Evolutionary conservation across 2,888 invertebrate species (phyloP), one percentile per base, ranked within the genome.

Genomic region (Trissolcus japonicus): DNA sequence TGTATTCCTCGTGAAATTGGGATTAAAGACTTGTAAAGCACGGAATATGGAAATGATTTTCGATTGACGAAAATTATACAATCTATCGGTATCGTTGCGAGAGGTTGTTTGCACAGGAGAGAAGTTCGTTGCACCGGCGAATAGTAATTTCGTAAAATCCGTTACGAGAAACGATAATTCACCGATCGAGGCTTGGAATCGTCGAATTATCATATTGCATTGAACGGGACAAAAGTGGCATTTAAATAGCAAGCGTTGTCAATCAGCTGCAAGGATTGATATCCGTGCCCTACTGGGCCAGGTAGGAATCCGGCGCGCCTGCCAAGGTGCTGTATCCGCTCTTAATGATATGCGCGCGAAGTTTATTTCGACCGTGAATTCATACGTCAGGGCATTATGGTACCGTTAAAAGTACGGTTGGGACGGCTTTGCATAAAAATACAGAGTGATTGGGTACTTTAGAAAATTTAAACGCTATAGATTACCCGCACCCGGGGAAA

Each of bases 391-490:
- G 84, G 83, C 81, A 81, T 86, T 85, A 87, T 87, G 85, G 87
- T 87, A 82, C 82, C 76, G 78, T 78, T 76, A 76, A 80, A 75
- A 79, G 80, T 62, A 79, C 79, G 79, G 68, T 79, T 78, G 79
- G 77, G 80, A 79, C 80, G 80, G 78, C 80, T 88, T 88, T 87
- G 87, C 87, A 87, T 88, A 83, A 88, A 88, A 88, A 88, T 88
- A 84, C 84, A 68, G 82, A 83, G 85, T 86, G 87, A 88, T 88
- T 86, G 87, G 86, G 82, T 84, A 88, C 88, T 86, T 87, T 88
- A 86, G 85, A 88, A 87, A 88, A 87, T 88, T 87, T 87, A 86
- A 84, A 79, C 80, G 82, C 86, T 86, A 87, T 87, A 86, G 86
- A 87, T 87, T 86, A 83, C 82, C 79, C 73, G 74, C 55, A 78